Conservation (phyloP, 2,888 invertebrate genomes). For the Ashinkailepas kermadecensis region DNA sequence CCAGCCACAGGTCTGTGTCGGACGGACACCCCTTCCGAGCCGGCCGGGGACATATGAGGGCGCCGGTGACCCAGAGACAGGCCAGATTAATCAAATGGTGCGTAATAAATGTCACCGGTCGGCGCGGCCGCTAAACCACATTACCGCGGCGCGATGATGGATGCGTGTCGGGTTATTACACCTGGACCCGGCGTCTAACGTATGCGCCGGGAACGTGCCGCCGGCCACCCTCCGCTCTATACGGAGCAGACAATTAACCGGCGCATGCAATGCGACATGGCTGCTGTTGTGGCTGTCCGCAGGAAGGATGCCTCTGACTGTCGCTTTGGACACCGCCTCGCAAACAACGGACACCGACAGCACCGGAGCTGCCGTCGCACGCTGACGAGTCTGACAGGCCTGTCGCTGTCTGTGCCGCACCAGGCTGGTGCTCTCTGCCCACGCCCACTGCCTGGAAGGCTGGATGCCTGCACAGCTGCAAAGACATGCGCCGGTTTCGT, state of each 20-base stretch:
- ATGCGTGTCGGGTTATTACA: not conserved
- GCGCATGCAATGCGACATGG: not conserved
- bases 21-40: not conserved
- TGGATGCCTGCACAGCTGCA: no score
- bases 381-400: no score
- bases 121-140: slow-evolving; percentile 6
- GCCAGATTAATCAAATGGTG: not conserved
- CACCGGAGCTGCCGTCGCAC: no score
- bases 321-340: not conserved
- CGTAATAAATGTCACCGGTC: not conserved
- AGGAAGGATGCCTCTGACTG: not conserved
- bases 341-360: not conserved
- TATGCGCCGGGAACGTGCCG: not conserved
- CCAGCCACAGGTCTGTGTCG: no score
- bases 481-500: no score
- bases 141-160: slow-evolving; percentile 1
- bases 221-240: not conserved
- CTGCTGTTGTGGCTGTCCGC: not conserved
- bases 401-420: no score
- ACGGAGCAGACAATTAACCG: not conserved
- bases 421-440: no score
- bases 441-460: no score
- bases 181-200: not conserved
- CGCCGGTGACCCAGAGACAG: not conserved
- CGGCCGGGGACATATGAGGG: not conserved